Conservation (phyloP, 2,797 vertebrate genomes). For the Myotis planiceps region DNA sequence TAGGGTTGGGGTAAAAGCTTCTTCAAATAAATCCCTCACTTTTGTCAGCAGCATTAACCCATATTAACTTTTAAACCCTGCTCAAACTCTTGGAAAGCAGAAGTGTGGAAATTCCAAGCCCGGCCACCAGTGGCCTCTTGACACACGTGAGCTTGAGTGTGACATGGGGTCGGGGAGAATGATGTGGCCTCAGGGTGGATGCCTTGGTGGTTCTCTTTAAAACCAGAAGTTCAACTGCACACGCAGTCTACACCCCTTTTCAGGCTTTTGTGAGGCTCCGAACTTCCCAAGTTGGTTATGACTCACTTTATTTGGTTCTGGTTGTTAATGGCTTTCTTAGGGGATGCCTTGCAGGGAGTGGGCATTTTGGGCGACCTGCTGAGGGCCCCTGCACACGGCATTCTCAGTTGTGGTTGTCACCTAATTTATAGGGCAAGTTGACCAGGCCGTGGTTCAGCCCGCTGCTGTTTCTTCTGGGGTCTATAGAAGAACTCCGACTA, state of each 20-base stretch:
- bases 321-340: neutral
- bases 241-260: neutral
- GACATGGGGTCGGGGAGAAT: neutral
- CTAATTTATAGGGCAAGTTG: neutral
- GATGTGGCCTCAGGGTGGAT: neutral
- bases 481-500: neutral
- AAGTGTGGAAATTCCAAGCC: conserved; percentile 58
- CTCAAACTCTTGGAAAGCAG: conserved; percentile 26
- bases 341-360: neutral
- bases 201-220: neutral
- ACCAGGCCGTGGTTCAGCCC: too few species aligned
- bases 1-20: neutral
- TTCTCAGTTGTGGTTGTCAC: neutral
- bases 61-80: neutral
- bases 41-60: neutral
- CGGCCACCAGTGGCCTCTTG: neutral
- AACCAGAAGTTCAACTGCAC: neutral
- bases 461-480: neutral
- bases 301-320: neutral
- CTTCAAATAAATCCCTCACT: neutral
- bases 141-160: neutral
- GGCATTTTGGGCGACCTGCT: neutral
- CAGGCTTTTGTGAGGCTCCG: neutral
- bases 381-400: neutral
- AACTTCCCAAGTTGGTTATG: neutral